Evolutionary conservation across 2,888 invertebrate species (phyloP), one percentile per base, ranked within the genome.

Genomic region (Cephus spinipes): DNA sequence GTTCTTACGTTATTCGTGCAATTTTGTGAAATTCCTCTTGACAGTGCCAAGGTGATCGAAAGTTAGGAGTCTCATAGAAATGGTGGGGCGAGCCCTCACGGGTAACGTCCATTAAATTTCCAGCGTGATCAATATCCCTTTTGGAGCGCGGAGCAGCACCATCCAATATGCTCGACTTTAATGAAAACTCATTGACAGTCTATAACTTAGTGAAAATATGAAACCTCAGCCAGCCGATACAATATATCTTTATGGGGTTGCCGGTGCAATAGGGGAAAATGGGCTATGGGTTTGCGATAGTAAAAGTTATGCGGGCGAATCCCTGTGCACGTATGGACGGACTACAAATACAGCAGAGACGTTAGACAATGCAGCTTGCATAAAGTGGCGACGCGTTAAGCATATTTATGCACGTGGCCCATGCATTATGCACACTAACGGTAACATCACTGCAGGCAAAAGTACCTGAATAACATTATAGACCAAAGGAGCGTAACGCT

Each of bases 21-120:
- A 32, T 71, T 71, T 30, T 31, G 31, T 23, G 71, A 71, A 71
- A 71, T 71, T 71, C 31, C 71, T 23, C 55, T 30, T 2, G 40
- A 11, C 35, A 33, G 11, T 55, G 74, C 74, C 34, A 74, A 35
- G 74, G 74, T 36, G 68, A 76, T 71, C 71, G 71, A 71, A 71
- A 71, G 71, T 71, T 71, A 71, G 71, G 71, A 32, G 71, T 23
- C 55, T 55, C 55, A 23, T 55, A 55, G 55, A 55, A 55, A 55
- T 2, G 1, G 23, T 23, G 55, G 55, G 40, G 23, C 0, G 2
- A 40, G 55, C 23, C 55, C 55, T 23, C 55, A 23, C 23, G 55
- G 55, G 55, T 55, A 55, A 55, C 55, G 55, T 55, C 55, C 55
- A 55, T 55, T 55, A 55, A 55, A 55, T 55, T 55, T 55, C 23